Evolutionary conservation across 2,113 vertebrate species (phyloP).

Genomic region (Muscicapa adusta): DNA sequence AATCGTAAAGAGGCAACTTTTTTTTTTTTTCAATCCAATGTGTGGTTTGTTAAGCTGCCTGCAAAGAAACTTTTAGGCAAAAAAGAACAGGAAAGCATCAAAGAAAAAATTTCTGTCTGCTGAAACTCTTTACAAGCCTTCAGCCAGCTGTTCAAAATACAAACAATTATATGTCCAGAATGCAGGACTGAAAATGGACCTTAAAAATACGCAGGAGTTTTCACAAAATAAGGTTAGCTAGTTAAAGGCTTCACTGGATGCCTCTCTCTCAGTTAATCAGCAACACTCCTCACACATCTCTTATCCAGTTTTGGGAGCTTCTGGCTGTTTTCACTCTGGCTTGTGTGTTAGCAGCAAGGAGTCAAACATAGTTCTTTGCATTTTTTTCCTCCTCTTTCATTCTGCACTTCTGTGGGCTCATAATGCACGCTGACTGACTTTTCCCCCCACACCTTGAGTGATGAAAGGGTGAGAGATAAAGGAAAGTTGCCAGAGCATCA

Average conservation of each 20-base stretch:
- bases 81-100: not conserved
- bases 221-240: not conserved
- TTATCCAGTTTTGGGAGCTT: not conserved
- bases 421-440: not conserved
- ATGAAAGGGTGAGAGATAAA: not conserved
- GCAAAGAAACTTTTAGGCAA: not conserved
- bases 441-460: not conserved
- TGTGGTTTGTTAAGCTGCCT: not conserved
- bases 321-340: not conserved
- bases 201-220: not conserved
- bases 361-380: not conserved
- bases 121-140: not conserved
- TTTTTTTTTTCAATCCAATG: not conserved
- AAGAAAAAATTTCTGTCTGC: not conserved
- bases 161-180: not conserved
- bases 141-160: not conserved
- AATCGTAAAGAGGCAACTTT: not conserved
- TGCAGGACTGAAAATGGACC: not conserved
- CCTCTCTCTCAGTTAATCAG: not conserved
- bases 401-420: not conserved
- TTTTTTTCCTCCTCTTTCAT: not conserved
- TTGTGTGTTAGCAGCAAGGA: not conserved
- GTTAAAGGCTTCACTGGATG: not conserved
- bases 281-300: not conserved
- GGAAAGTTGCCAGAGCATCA: not conserved